Evolutionary conservation across 2,888 invertebrate genomes (phyloP).

Genomic region (Zonitis immaculata): DNA sequence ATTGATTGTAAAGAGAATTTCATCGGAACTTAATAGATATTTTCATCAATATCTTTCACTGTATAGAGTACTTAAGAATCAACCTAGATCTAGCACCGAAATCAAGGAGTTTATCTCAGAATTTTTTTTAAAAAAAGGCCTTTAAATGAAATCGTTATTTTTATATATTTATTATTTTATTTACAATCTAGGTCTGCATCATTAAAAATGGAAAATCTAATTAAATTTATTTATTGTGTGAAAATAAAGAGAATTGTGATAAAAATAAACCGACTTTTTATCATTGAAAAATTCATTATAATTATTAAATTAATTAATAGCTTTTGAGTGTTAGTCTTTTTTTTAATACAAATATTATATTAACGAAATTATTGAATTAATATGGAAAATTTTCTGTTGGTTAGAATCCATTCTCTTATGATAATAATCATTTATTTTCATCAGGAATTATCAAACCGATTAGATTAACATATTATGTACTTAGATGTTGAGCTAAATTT

Average conservation of each 20-base stretch:
- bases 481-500: too few species aligned
- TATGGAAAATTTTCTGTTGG: neutral
- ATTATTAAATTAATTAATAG: constrained; percentile 12
- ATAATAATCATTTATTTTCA: neutral
- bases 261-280: too few species aligned
- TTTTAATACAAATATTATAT: too few species aligned
- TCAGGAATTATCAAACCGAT: too few species aligned
- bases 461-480: too few species aligned
- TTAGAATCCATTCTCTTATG: neutral
- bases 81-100: neutral
- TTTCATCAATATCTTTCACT: constrained; percentile 2
- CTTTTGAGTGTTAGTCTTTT: neutral
- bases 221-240: neutral
- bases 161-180: too few species aligned
- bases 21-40: constrained; percentile 4
- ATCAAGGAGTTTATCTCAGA: neutral
- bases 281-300: too few species aligned
- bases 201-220: constrained; percentile 4
- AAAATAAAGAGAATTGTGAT: neutral
- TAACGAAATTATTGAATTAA: neutral
- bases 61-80: neutral
- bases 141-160: constrained; percentile 4
- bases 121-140: too few species aligned
- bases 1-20: too few species aligned
- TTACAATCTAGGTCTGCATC: neutral